phyloP scores from a whole-genome alignment of 2,797 vertebrate genomes.

The Falco biarmicus region DNA sequence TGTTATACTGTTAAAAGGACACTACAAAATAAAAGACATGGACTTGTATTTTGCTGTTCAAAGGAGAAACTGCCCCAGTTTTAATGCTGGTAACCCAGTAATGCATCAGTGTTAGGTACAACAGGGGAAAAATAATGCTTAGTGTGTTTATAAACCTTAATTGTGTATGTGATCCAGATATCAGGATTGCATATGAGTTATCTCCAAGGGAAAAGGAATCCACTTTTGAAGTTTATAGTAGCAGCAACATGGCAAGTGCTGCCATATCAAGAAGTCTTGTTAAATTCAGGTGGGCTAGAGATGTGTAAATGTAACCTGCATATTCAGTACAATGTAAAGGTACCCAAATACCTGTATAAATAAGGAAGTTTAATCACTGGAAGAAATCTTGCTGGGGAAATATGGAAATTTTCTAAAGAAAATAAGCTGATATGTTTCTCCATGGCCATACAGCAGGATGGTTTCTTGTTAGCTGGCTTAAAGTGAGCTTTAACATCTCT shows the following conservation, averaged over 20 bases:
- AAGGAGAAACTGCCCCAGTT: background rate
- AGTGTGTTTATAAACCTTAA: background rate
- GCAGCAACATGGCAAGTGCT: background rate
- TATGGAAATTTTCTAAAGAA: background rate
- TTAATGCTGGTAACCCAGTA: background rate
- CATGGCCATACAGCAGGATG: background rate
- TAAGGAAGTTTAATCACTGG: background rate
- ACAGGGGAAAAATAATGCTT: background rate
- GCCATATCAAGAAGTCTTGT: background rate
- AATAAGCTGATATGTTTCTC: background rate
- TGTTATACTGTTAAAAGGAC: background rate
- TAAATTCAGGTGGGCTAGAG: background rate
- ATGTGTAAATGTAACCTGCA: background rate
- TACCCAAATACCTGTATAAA: background rate
- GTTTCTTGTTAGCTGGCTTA: background rate
- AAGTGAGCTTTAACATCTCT: background rate
- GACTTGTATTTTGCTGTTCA: background rate
- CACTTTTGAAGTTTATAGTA: background rate
- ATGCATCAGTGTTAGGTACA: background rate
- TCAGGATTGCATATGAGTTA: background rate
- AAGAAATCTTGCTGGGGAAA: background rate
- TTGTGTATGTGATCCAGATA: background rate
- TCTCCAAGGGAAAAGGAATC: background rate
- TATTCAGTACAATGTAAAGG: background rate
- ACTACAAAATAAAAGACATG: background rate